Evolutionary conservation across 2,113 vertebrate species (phyloP), one percentile per base, ranked within the genome.

Genomic region (Neofelis nebulosa): DNA sequence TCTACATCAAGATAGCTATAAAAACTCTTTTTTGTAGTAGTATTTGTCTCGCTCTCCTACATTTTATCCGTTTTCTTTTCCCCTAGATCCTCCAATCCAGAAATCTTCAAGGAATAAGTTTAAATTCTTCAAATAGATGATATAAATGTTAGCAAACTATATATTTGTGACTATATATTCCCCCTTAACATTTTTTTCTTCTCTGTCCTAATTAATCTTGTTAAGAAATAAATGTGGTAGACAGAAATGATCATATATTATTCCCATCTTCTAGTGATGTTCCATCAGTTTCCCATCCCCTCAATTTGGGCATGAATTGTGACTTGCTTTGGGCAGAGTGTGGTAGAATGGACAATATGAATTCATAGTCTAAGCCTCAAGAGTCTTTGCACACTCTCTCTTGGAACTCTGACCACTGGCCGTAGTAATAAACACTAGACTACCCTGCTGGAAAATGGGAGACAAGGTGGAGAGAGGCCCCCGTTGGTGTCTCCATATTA

Each of bases 231-330:
- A 82, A 13, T 13, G 4, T 79, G 5, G 6, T 48, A 79, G 0
- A 89, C 1, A 91, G 82, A 29, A 71, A 57, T 52, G 18, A 36
- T 7, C n/a, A 31, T 27, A 84, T 7, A 82, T 27, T 55, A 18
- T 79, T 83, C 3, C 13, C 5, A 23, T 73, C 18, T 65, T 13
- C 65, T 71, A 48, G 48, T 36, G 14, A 73, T 68, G 3, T 63
- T 11, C 1, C 14, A 19, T 9, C 6, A 38, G 7, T 89, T 68
- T 83, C 45, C 16, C 1, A 5, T 0, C 8, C 0, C 4, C 52
- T 87, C 79, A 95, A 21, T 92, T 36, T 90, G 4, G 6, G 5
- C 19, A 73, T 7, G 33, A 41, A 0, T 57, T 31, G 2, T 65
- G 16, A 76, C 2, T 27, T 69, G 14, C 15, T 61, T 65, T 76